These are phyloP conservation scores for Chirona hameri DNA, from an alignment of 2,888 invertebrate species.

Conservation along the genomic window DNA sequence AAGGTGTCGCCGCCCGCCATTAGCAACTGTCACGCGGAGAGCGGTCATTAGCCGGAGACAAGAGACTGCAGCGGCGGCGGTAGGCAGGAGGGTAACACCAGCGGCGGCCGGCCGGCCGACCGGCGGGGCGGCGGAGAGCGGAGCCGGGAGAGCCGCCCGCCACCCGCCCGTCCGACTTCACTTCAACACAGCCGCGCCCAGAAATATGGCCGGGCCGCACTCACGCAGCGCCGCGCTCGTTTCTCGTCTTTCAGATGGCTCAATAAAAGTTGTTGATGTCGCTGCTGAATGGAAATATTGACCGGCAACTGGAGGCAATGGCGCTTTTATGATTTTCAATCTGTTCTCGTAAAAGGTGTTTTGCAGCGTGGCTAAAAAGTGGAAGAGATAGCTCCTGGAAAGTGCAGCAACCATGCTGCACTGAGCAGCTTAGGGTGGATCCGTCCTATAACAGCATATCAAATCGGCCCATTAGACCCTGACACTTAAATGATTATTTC, in stretches of 20 bases:
- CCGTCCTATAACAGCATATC: not conserved
- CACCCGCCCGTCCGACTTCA: too few species aligned
- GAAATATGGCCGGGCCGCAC: not conserved
- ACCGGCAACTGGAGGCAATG: not conserved
- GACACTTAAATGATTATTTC: conserved; percentile 28
- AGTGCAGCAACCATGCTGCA: not conserved
- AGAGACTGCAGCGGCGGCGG: not conserved
- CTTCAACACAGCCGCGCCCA: not conserved
- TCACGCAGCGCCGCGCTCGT: not conserved
- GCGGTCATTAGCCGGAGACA: not conserved
- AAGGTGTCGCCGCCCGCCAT: not conserved
- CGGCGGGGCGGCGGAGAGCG: not conserved
- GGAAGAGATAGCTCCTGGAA: not conserved
- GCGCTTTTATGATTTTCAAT: not conserved
- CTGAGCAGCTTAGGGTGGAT: not conserved
- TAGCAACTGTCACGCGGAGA: not conserved
- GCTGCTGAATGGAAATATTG: not conserved
- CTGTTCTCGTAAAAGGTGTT: conserved; percentile 22
- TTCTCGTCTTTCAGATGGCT: not conserved
- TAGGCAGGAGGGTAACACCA: not conserved
- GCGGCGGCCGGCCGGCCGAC: not conserved
- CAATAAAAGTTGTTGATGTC: conserved; percentile 7
- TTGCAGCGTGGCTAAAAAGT: not conserved
- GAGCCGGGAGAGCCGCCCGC: too few species aligned
- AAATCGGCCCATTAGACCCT: not conserved